Conservation (phyloP, 2,113 vertebrate species). For the Toxostoma redivivum region DNA sequence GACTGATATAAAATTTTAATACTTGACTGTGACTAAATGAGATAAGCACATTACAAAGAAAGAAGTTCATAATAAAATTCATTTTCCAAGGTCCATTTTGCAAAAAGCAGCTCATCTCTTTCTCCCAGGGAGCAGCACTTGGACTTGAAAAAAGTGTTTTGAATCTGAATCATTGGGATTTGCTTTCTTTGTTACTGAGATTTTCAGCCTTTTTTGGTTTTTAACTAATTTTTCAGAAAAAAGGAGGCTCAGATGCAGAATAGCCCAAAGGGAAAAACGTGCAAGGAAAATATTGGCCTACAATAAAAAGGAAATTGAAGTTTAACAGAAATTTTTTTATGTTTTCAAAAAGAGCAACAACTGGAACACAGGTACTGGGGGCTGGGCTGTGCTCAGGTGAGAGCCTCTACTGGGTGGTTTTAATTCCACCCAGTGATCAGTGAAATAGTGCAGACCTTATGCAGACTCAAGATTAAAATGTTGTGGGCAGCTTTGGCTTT, state of each 20-base stretch:
- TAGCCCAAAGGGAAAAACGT: accelerated
- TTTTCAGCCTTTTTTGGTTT: not conserved
- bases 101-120: not conserved
- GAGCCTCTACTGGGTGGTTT: not conserved
- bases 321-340: not conserved
- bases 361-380: accelerated
- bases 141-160: not conserved
- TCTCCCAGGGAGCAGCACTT: not conserved
- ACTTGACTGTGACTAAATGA: not conserved
- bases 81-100: not conserved
- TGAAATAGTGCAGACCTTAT: not conserved
- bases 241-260: not conserved
- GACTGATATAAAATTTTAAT: not conserved
- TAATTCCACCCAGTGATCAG: not conserved
- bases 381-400: not conserved
- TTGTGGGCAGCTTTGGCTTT: not conserved
- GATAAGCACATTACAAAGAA: not conserved
- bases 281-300: not conserved
- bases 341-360: not conserved
- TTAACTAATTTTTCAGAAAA: not conserved
- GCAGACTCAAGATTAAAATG: not conserved
- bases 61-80: not conserved
- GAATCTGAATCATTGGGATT: not conserved
- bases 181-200: not conserved
- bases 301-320: not conserved